Conservation (phyloP, 2,113 vertebrate species). For the Taxidea taxus region DNA sequence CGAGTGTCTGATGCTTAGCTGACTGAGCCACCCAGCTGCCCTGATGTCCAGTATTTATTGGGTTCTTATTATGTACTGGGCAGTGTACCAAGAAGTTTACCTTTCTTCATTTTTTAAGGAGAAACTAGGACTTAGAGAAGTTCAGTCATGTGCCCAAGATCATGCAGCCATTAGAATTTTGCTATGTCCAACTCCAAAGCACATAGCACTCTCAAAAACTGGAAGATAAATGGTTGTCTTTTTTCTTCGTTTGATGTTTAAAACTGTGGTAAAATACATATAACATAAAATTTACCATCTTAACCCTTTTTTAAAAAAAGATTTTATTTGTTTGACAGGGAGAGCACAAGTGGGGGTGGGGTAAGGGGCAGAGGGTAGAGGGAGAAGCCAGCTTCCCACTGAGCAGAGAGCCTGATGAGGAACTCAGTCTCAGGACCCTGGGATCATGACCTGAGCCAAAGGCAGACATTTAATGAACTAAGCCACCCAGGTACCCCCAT, state of each 20-base stretch:
- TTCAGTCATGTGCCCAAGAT: neutral
- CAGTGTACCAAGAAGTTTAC: neutral
- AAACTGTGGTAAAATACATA: neutral
- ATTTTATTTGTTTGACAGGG: too few relatives aligned
- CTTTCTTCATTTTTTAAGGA: too few relatives aligned
- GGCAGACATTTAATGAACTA: too few relatives aligned
- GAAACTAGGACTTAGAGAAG: neutral
- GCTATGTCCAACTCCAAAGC: neutral
- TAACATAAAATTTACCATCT: neutral
- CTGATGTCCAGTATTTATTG: neutral
- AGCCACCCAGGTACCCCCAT: too few relatives aligned
- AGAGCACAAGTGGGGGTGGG: too few relatives aligned
- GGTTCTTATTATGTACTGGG: neutral
- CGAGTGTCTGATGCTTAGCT: neutral
- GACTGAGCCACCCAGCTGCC: neutral
- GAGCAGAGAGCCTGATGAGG: too few relatives aligned
- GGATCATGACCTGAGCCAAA: too few relatives aligned
- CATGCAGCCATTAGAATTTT: neutral
- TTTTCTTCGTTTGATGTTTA: neutral
- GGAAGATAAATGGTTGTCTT: neutral
- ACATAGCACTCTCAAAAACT: neutral
- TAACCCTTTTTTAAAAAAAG: neutral
- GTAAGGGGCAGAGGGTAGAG: too few relatives aligned
- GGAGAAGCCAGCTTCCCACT: too few relatives aligned
- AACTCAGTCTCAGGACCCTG: too few relatives aligned